Evolutionary conservation across 1,140 invertebrate species (phyloP).

Genomic region (Drosophila seguyi): DNA sequence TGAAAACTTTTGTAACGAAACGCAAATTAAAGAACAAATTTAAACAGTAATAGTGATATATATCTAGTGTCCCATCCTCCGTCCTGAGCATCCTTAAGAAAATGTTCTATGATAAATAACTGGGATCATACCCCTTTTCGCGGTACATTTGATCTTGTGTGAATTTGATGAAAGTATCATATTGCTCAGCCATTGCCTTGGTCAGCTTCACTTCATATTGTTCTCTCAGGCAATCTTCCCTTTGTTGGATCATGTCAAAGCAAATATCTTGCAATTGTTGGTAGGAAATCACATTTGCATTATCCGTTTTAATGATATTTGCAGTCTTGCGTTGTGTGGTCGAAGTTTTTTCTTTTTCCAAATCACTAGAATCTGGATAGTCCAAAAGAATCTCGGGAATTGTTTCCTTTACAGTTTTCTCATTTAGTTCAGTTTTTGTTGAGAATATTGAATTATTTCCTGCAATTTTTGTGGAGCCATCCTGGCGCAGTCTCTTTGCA

Average conservation of each 20-base stretch:
- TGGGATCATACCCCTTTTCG: background rate
- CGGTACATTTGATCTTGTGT: conserved; percentile 31
- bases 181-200: conserved; percentile 18
- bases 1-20: background rate
- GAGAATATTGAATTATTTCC: background rate
- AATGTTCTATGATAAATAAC: conserved; percentile 16
- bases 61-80: background rate
- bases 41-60: too few relatives aligned
- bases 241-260: conserved; percentile 2
- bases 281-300: background rate
- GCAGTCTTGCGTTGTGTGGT: too few relatives aligned
- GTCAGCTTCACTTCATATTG: conserved; percentile 13
- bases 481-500: background rate
- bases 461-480: too few relatives aligned
- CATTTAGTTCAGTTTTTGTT: background rate
- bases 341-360: background rate
- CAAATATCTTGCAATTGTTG: conserved; percentile 17
- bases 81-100: background rate
- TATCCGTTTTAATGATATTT: background rate
- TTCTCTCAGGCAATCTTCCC: conserved; percentile 1
- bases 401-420: background rate
- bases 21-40: background rate
- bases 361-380: conserved; percentile 9
- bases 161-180: conserved; percentile 40
- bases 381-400: background rate